phyloP scores from a whole-genome alignment of 2,113 vertebrate genomes.

The Platycercus adscitus region DNA sequence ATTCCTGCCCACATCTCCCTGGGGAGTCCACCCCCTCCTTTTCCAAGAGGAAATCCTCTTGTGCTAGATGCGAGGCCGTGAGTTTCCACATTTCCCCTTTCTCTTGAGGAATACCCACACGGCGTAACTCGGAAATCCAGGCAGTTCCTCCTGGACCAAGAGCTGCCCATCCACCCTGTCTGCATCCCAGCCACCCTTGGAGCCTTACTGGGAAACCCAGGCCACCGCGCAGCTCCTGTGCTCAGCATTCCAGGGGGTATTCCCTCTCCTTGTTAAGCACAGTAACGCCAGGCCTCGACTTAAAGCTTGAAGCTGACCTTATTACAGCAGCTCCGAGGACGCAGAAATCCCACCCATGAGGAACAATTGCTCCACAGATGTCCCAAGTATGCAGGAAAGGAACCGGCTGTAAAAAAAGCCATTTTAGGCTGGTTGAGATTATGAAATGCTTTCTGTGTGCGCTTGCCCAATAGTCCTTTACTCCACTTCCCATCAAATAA shows the following conservation, averaged over 20 bases:
- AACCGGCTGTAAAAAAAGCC: slow-evolving; percentile 37
- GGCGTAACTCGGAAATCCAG: background rate
- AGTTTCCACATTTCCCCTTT: background rate
- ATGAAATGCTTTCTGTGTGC: slow-evolving; percentile 59
- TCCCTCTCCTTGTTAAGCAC: background rate
- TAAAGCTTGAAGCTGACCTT: background rate
- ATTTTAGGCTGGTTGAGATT: slow-evolving; percentile 52
- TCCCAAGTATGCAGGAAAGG: slow-evolving; percentile 58
- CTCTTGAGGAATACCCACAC: background rate
- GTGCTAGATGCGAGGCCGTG: background rate
- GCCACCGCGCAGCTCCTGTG: background rate
- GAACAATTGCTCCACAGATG: slow-evolving; percentile 60
- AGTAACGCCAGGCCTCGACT: background rate
- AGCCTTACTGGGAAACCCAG: background rate
- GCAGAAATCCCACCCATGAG: slow-evolving; percentile 53
- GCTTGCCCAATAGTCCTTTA: slow-evolving; percentile 51
- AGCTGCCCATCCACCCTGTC: background rate
- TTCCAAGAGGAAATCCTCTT: slow-evolving; percentile 35
- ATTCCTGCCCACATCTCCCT: background rate
- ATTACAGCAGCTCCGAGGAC: background rate
- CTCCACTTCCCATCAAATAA: slow-evolving; percentile 63
- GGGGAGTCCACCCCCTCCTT: background rate
- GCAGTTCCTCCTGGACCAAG: background rate
- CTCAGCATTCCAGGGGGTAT: background rate
- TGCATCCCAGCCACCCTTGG: background rate